Base-by-base conservation (phyloP, 2,888 invertebrate species). In the Phaedon cochleariae region DNA sequence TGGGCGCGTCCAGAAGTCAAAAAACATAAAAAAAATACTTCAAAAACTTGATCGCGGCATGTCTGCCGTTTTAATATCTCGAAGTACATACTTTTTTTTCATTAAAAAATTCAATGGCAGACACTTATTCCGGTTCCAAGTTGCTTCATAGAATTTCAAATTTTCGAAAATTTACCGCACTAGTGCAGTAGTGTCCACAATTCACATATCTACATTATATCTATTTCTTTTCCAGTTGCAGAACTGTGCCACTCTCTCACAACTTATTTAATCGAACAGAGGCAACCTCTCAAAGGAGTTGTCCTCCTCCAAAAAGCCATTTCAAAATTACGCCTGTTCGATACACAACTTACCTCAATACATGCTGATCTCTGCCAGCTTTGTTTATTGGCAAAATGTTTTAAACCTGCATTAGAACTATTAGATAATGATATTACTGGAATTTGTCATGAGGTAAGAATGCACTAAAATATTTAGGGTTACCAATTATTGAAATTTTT, bases 361-460 rank as follows among this genome's bases (percentile, higher is more conserved):
- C 98, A 98, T 85, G 93, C 96, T 15, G 96, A 96, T 84, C 86
- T 98, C 59, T 96, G 96, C 81, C 95, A 96, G 83, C 86, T 98
- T 17, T 96, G 97, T 84, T 87, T 98, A 55, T 84, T 95, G 65
- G 91, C 96, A 51, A 96, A 96, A 84, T 94, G 94, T 82, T 91
- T 97, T 84, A 96, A 96, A 81, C 94, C 96, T 48, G 96, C 96
- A 2, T 84, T 97, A 55, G 91, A 91, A 77, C 92, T 95, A 81
- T 86, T 98, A 72, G 93, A 97, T 79, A 90, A 90, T 54, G 97
- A 98, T 86, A 91, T 97, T 59, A 95, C 95, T 67, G 94, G 95
- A 71, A 96, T 98, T 77, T 92, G 94, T 77, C 89, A 92, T 77
- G 95, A 95, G 87, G 93, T 92, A 12, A 41, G 41, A 41, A n/a